These are phyloP conservation scores for Tenthredo distinguenda DNA, from an alignment of 2,888 invertebrate species.

Conservation along the genomic window DNA sequence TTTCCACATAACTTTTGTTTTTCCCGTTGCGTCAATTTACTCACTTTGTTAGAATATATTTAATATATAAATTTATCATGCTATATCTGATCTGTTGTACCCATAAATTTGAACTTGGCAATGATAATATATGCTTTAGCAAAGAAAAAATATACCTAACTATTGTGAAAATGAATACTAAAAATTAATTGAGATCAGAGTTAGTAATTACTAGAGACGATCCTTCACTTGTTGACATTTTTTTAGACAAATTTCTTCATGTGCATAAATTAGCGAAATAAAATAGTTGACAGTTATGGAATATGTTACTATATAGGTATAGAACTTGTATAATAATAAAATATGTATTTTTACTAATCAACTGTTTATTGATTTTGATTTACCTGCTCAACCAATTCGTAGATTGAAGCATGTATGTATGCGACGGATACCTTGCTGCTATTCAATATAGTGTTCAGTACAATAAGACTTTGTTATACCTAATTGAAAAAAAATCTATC, in stretches of 20 bases:
- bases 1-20: not conserved
- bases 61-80: not conserved
- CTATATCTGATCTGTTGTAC: not conserved
- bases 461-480: too few species aligned
- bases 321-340: constrained; percentile 47
- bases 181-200: not conserved
- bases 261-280: constrained; percentile 10
- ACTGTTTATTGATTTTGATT: constrained; percentile 9
- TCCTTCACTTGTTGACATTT: not conserved
- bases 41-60: not conserved
- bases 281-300: constrained; percentile 17
- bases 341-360: constrained; percentile 48
- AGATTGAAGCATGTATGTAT: too few species aligned
- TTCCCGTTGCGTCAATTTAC: not conserved
- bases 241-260: constrained; percentile 25
- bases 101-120: not conserved
- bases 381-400: not conserved
- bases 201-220: not conserved
- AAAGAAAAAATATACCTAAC: not conserved
- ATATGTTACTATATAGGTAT: constrained; percentile 26
- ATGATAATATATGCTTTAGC: constrained; percentile 14
- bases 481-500: too few species aligned
- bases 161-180: not conserved
- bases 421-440: too few species aligned
- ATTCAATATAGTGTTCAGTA: too few species aligned